phyloP scores from a whole-genome alignment of 2,797 vertebrate genomes.

The Xyrichtys novacula region DNA sequence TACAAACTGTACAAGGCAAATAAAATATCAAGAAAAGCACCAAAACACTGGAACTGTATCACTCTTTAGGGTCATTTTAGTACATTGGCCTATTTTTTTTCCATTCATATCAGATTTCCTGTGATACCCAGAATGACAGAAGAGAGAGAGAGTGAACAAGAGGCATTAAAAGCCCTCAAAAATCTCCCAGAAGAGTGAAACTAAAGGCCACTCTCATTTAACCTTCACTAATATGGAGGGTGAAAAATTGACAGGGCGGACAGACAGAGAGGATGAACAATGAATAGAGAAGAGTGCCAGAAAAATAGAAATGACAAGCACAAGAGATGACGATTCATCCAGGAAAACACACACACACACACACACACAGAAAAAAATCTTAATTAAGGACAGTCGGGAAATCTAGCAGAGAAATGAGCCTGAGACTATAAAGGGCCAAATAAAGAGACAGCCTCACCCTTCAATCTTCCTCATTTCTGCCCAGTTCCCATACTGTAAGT shows the following conservation, averaged over 20 bases:
- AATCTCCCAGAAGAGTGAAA: slow-evolving; percentile 12
- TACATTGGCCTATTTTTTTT: background rate
- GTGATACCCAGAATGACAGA: background rate
- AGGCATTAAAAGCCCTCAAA: slow-evolving; percentile 5
- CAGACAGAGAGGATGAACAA: slow-evolving; percentile 31
- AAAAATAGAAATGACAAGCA: slow-evolving; percentile 12
- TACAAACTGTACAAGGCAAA: background rate
- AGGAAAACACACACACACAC: slow-evolving; percentile 7
- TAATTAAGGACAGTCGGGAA: slow-evolving; percentile 32
- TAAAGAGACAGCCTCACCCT: slow-evolving; percentile 13
- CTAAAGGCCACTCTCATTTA: slow-evolving; percentile 27
- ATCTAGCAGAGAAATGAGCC: slow-evolving; percentile 16
- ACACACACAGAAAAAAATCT: slow-evolving; percentile 23
- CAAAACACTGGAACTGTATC: background rate
- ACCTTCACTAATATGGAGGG: slow-evolving; percentile 38
- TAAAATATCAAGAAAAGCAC: background rate
- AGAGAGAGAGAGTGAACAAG: background rate
- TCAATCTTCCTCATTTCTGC: slow-evolving; percentile 30
- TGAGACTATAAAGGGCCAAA: background rate
- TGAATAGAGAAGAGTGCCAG: slow-evolving; percentile 22
- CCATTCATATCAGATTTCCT: background rate
- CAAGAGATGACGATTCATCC: slow-evolving; percentile 7
- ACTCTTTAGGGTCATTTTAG: background rate
- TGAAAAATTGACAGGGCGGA: slow-evolving; percentile 7
- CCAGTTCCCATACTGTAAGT: slow-evolving; percentile 56